Evolutionary conservation across 1,140 invertebrate genomes (phyloP), one percentile per base, ranked within the genome.

Genomic region (Plodia interpunctella): DNA sequence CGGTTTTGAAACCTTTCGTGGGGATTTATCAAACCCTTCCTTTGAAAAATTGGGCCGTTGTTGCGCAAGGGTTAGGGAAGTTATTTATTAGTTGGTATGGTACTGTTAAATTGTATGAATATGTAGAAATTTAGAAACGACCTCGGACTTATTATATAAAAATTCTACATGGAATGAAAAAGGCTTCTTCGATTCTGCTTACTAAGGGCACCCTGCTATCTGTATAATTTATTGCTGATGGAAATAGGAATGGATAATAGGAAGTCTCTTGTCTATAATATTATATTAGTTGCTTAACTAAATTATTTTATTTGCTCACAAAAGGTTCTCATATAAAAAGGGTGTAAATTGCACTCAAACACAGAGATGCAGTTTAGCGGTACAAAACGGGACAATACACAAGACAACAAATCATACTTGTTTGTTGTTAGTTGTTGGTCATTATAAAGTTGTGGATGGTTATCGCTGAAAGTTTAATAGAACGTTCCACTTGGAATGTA

Each of bases 1-100:
- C 30, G 52, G 51, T 55, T 60, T 25, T 17, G 50, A 60, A 38
- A 30, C 51, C 63, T 55, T 61, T 57, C 13, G 20, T 54, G 32
- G 54, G n/a, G 60, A 19, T 62, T 51, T 56, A 62, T 60, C 19
- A 25, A 21, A 25, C 13, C 51, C 21, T 53, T 21, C 51, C 21
- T 53, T 44, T 44, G 38, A 44, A 44, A 44, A 44, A 44, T 44
- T 15, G 38, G 38, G 38, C n/a, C 15, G 38, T 44, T 44, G 38
- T 17, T 17, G 38, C 13, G n/a, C 38, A 44, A n/a, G 38, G 38
- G 38, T 44, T 44, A 44, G 13, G n/a, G 38, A 44, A 44, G 38
- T 44, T 44, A 44, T 44, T 44, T 44, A 44, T 44, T 44, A 44
- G 38, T 44, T 17, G 30, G 1, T 8, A 32, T 9, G 30, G 28